Base-by-base conservation (phyloP, 2,797 vertebrate species). In the Delichon dasypus region DNA sequence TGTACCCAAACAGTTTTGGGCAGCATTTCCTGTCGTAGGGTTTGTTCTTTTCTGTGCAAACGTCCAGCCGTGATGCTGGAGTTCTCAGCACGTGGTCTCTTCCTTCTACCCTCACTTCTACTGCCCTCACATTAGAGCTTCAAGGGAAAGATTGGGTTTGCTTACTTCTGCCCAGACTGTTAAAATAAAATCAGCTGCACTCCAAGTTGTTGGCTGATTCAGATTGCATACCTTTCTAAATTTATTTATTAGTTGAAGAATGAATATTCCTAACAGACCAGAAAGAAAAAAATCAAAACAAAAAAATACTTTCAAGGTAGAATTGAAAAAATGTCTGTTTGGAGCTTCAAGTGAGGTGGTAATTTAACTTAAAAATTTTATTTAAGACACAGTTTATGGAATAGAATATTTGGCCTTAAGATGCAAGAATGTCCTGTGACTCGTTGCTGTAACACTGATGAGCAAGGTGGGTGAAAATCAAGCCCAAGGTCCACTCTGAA, bases 1-100 rank as follows among this genome's bases (percentile, higher is more conserved):
- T 77, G 10, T 6, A 44, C 47, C 60, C 19, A 15, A 40, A 16
- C 5, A 66, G 21, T 7, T 60, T 17, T 9, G 25, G 38, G 57
- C 1, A 4, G 58, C n/a, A 11, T 66, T 61, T 79, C 83, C 72
- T 61, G 40, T 51, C 1, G 1, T 1, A 25, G 51, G 18, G 15
- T 38, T 84, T 57, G 32, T 13, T 86, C 14, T 27, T 62, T 58
- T 44, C 55, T 34, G 16, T 4, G 5, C 51, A 53, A 88, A 40
- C 0, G 0, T 17, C 51, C n/a, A 53, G 40, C 34, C 84, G 44
- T 44, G 51, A 22, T 0, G 0, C 54, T 48, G 23, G 10, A 18
- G 7, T 20, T 77, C 55, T 76, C 38, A 38, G 64, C 62, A 70
- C 7, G 19, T 0, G 8, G 38, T 6, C 14, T 48, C 38, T 40